These are phyloP conservation scores for Drosophila niveifrons DNA, from an alignment of 2,888 invertebrate genomes.

Conservation along the genomic window DNA sequence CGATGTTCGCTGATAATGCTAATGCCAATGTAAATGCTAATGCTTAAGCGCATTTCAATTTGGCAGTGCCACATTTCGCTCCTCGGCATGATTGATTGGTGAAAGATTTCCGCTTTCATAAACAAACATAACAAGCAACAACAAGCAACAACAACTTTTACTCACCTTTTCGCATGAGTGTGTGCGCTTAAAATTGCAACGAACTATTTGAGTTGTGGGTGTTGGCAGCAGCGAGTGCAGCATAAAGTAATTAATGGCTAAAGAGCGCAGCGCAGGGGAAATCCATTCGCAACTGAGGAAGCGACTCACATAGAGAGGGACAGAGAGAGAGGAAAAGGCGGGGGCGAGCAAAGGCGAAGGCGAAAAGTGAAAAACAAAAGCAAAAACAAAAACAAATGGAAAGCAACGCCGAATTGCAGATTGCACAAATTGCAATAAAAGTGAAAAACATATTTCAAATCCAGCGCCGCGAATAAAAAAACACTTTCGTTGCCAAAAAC, in stretches of 20 bases:
- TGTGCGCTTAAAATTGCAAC: constrained; percentile 42
- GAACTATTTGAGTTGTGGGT: constrained; percentile 39
- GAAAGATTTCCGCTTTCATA: constrained; percentile 78
- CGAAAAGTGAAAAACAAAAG: constrained; percentile 44
- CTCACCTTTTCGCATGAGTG: constrained; percentile 49
- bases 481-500: constrained; percentile 71
- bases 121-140: constrained; percentile 57
- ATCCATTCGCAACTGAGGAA: constrained; percentile 1
- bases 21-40: background rate
- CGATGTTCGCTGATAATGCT: too few species aligned
- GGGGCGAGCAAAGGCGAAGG: constrained; percentile 17
- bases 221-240: constrained; percentile 23
- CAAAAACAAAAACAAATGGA: constrained; percentile 37
- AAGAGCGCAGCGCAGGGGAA: background rate
- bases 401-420: constrained; percentile 38
- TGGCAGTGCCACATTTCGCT: constrained; percentile 35
- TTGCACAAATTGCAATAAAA: constrained; percentile 47
- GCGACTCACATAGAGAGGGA: background rate
- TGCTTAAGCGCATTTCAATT: constrained; percentile 8
- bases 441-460: constrained; percentile 24
- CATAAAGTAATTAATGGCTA: background rate
- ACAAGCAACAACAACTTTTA: constrained; percentile 56
- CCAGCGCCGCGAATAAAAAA: constrained; percentile 29
- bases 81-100: constrained; percentile 68
- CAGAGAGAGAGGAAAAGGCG: background rate